A percentile compares a stretch with the other conserved stretches of the same genome.
Evolutionary conservation across 2,113 vertebrate species (phyloP).

Genomic region (Pterocles gutturalis): DNA sequence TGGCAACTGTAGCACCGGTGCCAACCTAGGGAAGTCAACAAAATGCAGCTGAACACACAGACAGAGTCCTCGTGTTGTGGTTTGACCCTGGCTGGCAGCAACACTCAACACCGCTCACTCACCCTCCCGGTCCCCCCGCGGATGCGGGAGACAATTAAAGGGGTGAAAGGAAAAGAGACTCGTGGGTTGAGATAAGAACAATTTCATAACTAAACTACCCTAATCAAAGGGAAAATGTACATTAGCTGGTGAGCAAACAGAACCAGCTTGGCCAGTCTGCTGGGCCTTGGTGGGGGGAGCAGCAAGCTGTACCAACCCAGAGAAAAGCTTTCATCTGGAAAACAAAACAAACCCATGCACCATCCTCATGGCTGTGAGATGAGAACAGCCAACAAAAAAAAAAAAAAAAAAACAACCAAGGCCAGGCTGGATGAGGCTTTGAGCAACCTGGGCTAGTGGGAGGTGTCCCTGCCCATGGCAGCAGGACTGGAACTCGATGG

Average conservation of each 20-base stretch:
- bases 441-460: too few species aligned
- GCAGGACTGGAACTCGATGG: too few species aligned
- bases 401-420: too few species aligned
- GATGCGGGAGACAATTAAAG: neutral
- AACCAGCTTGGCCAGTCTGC: neutral
- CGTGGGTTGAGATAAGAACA: too few species aligned
- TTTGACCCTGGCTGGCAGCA: too few species aligned
- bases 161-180: too few species aligned
- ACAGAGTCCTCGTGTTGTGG: too few species aligned
- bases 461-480: too few species aligned
- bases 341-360: neutral
- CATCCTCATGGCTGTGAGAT: neutral
- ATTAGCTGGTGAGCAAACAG: neutral
- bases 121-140: too few species aligned
- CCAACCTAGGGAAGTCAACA: constrained; percentile 82
- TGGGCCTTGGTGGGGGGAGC: neutral
- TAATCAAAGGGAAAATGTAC: neutral
- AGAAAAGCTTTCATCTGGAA: neutral
- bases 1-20: constrained; percentile 95
- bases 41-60: accelerated
- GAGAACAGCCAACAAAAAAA: neutral
- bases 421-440: too few species aligned
- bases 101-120: too few species aligned
- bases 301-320: neutral
- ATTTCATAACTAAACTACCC: too few species aligned